Evolutionary conservation across 1,140 invertebrate species (phyloP), one percentile per base, ranked within the genome.

Genomic region (Solenopsis fugax): DNA sequence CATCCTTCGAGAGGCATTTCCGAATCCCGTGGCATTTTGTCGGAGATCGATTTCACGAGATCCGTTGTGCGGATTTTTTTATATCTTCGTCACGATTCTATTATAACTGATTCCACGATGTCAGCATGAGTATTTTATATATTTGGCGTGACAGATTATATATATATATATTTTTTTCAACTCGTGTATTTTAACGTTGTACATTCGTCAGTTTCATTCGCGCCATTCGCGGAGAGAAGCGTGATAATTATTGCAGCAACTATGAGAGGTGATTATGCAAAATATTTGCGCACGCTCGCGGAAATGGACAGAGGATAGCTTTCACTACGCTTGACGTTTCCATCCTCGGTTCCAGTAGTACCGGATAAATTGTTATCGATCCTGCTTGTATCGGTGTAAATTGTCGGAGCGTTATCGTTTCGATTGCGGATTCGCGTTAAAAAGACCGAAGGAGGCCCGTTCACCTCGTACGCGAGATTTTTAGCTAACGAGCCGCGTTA

Each of bases 401-500:
- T 89, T 81, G 75, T 86, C 67, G 6, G 10, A 2, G 12, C 0
- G 24, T 69, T 73, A 71, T 84, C 80, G 18, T 13, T 37, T 60
- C 13, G 54, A 21, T 60, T 84, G 21, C 10, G 73, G n/a, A 62
- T 89, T 78, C 5, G 13, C 24, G 24, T 82, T 78, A 37, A 69
- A 81, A 81, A 58, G 62, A 45, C 12, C 45, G 18, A 18, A 18
- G 34, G 0, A 9, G 29, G 2, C 60, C 71, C 64, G 45, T 85
- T 88, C 76, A 81, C 81, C 56, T 29, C 54, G 88, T 72, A 81
- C 52, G 21, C 62, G 48, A 41, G 62, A 65, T 85, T 85, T 90
- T 86, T 67, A 60, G 69, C 37, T 81, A 76, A 56, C 50, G 62
- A 85, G 56, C 21, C 50, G 24, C 13, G 45, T 52, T 60, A 48